These are phyloP conservation scores for Leucosticte australis DNA, from an alignment of 2,113 vertebrate genomes.

Conservation along the genomic window DNA sequence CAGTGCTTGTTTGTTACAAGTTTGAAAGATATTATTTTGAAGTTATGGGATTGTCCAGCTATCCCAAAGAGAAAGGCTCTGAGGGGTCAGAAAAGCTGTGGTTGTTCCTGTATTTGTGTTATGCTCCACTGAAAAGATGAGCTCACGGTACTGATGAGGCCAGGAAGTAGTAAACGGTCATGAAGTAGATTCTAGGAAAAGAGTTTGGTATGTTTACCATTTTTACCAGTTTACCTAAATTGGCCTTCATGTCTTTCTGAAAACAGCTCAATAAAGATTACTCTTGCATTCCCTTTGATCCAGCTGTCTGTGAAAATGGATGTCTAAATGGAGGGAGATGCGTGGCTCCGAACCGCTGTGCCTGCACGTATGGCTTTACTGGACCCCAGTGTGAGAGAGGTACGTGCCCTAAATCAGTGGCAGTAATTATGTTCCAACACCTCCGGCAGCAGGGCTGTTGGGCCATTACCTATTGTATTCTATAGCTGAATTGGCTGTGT, in stretches of 20 bases:
- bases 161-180: not conserved
- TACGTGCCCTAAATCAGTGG: constrained; percentile 57
- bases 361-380: constrained; percentile 96
- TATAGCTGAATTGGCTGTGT: not conserved
- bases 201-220: not conserved
- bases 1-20: not conserved
- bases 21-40: not conserved
- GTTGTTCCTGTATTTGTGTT: not conserved
- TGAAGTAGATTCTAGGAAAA: not conserved
- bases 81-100: not conserved
- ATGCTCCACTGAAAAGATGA: not conserved
- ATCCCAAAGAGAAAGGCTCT: not conserved
- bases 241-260: not conserved
- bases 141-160: not conserved
- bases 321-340: constrained; percentile 95
- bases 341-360: constrained; percentile 93
- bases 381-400: constrained; percentile 98
- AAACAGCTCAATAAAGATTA: not conserved
- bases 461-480: not conserved
- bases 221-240: not conserved
- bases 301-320: constrained; percentile 96
- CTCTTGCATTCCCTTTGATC: constrained; percentile 19
- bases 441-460: not conserved
- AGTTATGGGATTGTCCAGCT: not conserved
- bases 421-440: not conserved